phyloP scores from a whole-genome alignment of 2,888 invertebrate species.

The Temnothorax rugatulus region DNA sequence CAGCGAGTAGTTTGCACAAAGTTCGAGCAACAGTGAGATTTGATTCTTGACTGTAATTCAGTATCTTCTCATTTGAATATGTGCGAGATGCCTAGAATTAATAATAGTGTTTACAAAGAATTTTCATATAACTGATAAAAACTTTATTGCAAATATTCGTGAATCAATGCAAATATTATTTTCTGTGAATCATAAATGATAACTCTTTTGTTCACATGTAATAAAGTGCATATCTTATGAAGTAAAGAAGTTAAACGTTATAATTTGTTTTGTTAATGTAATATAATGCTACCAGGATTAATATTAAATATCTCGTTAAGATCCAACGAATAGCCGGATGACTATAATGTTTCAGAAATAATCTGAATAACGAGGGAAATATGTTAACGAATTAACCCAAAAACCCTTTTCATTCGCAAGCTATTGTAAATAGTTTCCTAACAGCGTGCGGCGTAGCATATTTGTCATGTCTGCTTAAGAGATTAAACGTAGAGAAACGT shows the following conservation, averaged over 20 bases:
- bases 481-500: constrained; percentile 38
- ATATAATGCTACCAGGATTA: neutral
- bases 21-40: constrained; percentile 72
- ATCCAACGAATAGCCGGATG: neutral
- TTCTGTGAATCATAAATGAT: neutral
- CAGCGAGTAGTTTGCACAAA: constrained; percentile 72
- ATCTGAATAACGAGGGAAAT: neutral
- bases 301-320: constrained; percentile 16
- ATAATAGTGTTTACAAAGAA: constrained; percentile 47
- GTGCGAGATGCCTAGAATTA: constrained; percentile 64
- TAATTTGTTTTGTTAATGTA: neutral
- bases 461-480: constrained; percentile 46
- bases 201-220: neutral
- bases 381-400: constrained; percentile 31
- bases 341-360: constrained; percentile 5
- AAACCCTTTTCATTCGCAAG: constrained; percentile 31
- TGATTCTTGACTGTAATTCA: constrained; percentile 65
- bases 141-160: neutral
- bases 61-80: constrained; percentile 67
- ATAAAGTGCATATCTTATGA: neutral
- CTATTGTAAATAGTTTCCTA: constrained; percentile 31
- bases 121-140: neutral
- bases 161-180: neutral
- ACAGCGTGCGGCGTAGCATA: neutral
- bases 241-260: neutral